phyloP scores from a whole-genome alignment of 2,113 vertebrate genomes.

The Melozone crissalis region DNA sequence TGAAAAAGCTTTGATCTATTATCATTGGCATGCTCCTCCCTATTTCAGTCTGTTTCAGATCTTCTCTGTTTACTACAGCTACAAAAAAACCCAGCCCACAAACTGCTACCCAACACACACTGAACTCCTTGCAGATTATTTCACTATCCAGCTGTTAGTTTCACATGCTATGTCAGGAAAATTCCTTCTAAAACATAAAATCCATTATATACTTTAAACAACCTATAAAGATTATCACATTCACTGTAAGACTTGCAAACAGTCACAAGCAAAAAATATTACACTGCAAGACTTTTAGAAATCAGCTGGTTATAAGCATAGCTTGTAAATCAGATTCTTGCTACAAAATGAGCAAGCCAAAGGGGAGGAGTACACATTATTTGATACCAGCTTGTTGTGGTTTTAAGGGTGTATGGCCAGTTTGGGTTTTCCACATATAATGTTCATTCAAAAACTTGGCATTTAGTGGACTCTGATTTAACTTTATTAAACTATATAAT shows the following conservation, averaged over 20 bases:
- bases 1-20: background rate
- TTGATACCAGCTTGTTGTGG: background rate
- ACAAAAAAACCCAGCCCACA: background rate
- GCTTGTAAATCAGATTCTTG: background rate
- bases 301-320: background rate
- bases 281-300: background rate
- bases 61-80: background rate
- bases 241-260: background rate
- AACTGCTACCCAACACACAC: background rate
- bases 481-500: background rate
- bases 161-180: background rate
- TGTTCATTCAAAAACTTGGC: accelerated
- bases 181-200: background rate
- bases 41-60: background rate
- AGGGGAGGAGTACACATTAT: background rate
- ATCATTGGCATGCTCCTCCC: background rate
- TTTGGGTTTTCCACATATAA: background rate
- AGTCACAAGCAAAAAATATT: background rate
- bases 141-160: background rate
- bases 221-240: background rate
- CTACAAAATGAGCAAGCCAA: background rate
- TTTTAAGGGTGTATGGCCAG: background rate
- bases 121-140: background rate
- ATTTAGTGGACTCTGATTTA: background rate
- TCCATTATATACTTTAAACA: background rate